Evolutionary conservation across 2,113 vertebrate species (phyloP).

Genomic region (Prunella fulvescens): DNA sequence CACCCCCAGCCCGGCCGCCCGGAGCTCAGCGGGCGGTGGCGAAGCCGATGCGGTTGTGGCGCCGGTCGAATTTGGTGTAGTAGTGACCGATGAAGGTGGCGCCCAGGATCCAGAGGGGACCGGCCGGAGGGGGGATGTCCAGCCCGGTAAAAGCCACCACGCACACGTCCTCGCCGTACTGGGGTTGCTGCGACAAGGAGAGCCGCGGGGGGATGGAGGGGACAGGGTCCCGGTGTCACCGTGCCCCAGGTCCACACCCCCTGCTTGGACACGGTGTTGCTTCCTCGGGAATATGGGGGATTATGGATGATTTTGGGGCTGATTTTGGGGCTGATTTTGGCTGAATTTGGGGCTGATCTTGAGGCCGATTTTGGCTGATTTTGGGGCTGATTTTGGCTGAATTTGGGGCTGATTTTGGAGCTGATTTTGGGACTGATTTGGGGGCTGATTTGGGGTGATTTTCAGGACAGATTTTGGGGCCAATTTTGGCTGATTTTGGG

Average conservation of each 20-base stretch:
- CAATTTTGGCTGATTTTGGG: too few species aligned
- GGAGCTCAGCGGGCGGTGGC: slow-evolving; percentile 82
- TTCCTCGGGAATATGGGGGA: not conserved
- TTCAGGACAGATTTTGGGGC: too few species aligned
- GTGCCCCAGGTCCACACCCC: fast-evolving
- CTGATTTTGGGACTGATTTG: too few species aligned
- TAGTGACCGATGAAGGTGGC: slow-evolving; percentile 94
- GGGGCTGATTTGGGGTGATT: too few species aligned
- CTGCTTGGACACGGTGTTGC: fast-evolving
- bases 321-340: too few species aligned
- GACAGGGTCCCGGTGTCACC: fast-evolving
- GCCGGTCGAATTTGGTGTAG: slow-evolving; percentile 93
- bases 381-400: too few species aligned
- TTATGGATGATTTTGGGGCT: not conserved
- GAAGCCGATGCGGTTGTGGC: slow-evolving; percentile 91
- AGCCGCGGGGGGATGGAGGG: not conserved
- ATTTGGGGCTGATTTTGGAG: too few species aligned
- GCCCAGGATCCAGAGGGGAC: slow-evolving; percentile 92
- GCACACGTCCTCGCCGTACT: slow-evolving; percentile 82
- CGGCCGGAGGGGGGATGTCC: slow-evolving; percentile 88
- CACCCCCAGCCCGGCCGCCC: fast-evolving
- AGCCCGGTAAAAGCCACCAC: slow-evolving; percentile 84
- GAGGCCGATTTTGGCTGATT: too few species aligned
- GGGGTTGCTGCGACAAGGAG: slow-evolving; percentile 76
- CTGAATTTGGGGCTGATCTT: too few species aligned